These are phyloP conservation scores for Zygogramma bicolorata DNA, from an alignment of 2,888 invertebrate genomes.

Conservation along the genomic window DNA sequence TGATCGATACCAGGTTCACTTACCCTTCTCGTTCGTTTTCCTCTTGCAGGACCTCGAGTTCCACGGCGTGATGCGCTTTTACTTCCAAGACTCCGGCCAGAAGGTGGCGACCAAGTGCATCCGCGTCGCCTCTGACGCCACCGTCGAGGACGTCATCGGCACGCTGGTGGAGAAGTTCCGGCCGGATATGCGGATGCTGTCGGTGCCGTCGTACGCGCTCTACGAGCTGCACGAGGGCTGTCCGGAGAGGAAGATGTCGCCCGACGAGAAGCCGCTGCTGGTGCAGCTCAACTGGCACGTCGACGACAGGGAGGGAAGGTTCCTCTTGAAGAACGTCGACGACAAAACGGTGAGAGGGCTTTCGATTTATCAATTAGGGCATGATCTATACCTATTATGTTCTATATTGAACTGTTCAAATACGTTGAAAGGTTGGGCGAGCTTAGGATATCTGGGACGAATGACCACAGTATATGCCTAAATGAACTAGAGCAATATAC, in stretches of 20 bases:
- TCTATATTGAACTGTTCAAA: no score
- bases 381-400: no score
- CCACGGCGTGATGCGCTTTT: conserved; percentile 99
- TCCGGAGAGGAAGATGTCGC: conserved; percentile 87
- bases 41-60: conserved; percentile 92
- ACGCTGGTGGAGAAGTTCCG: conserved; percentile 99
- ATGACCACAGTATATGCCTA: no score
- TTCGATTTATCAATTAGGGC: no score
- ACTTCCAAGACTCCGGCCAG: conserved; percentile 98
- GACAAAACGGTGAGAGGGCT: conserved; percentile 77
- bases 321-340: conserved; percentile 90
- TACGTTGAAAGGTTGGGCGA: no score
- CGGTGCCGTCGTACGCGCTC: conserved; percentile 79
- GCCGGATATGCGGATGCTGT: conserved; percentile 97
- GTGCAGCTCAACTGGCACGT: conserved; percentile 99
- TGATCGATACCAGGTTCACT: no score
- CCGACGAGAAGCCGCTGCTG: conserved; percentile 93
- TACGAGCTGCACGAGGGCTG: conserved; percentile 79
- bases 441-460: no score
- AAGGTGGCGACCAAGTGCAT: conserved; percentile 99
- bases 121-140: conserved; percentile 96
- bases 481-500: no score
- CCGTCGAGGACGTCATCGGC: conserved; percentile 94
- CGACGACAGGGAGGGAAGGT: conserved; percentile 97
- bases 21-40: no score